Conservation (phyloP, 2,797 vertebrate species). For the Vespertilio murinus region DNA sequence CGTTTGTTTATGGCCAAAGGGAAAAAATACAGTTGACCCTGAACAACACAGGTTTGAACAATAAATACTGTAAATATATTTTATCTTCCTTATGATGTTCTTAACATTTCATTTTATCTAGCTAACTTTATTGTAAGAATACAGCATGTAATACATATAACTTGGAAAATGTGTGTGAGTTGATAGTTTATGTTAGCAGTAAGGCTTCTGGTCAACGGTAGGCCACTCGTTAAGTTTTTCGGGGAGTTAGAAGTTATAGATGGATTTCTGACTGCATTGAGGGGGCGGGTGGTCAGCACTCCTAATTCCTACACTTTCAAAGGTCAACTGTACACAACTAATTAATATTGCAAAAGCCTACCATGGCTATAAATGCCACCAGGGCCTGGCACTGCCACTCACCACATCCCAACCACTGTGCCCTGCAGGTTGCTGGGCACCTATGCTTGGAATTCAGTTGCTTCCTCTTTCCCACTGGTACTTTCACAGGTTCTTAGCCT, state of each 20-base stretch:
- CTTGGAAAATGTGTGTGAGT: neutral
- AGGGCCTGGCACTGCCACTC: neutral
- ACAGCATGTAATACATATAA: neutral
- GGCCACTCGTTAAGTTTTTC: neutral
- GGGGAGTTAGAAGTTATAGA: neutral
- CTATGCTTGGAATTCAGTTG: neutral
- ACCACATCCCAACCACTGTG: accelerated
- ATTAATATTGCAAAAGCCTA: neutral
- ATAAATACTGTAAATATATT: neutral
- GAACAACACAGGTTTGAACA: neutral
- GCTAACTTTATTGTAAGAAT: neutral
- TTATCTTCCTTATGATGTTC: neutral
- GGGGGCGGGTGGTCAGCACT: neutral
- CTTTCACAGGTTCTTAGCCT: neutral
- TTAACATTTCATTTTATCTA: neutral
- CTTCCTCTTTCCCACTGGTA: neutral
- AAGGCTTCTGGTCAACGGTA: neutral
- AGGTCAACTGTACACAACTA: neutral
- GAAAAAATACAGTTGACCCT: neutral
- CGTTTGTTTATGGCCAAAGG: neutral
- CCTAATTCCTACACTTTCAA: neutral
- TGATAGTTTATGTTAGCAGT: neutral
- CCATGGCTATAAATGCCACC: neutral
- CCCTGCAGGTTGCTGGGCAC: neutral
- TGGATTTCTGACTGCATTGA: neutral